Conservation (phyloP, 53 echinoderm and acorn worm species). For the Pentamera pediparva region DNA sequence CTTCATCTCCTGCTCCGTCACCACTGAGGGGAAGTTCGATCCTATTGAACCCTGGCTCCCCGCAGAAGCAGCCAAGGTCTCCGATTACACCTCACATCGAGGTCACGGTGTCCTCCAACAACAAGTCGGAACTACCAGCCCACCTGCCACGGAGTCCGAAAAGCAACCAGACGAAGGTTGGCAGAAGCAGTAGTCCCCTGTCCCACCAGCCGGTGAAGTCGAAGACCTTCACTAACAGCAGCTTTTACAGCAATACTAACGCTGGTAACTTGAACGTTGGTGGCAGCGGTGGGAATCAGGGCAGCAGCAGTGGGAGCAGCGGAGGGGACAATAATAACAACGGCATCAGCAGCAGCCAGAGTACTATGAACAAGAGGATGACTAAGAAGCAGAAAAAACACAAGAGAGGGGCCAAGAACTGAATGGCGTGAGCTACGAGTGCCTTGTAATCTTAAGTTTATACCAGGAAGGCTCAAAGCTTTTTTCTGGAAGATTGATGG, state of each 20-base stretch:
- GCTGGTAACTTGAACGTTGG: constrained; percentile 28
- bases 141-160: not conserved
- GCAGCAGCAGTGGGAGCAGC: constrained; percentile 26
- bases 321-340: constrained; percentile 57
- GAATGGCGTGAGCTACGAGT: not conserved
- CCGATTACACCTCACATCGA: constrained; percentile 21
- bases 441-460: too few species aligned
- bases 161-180: too few species aligned
- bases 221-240: constrained; percentile 73
- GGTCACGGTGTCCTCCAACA: constrained; percentile 21
- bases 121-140: constrained; percentile 28
- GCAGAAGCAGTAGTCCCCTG: constrained; percentile 6
- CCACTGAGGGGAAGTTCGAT: not conserved
- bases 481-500: too few species aligned
- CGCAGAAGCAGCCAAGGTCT: not conserved
- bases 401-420: constrained; percentile 22
- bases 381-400: constrained; percentile 70
- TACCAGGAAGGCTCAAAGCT: too few species aligned
- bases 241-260: constrained; percentile 35
- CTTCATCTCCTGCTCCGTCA: not conserved
- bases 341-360: constrained; percentile 20
- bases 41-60: too few species aligned
- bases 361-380: constrained; percentile 36
- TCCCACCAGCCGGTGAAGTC: constrained; percentile 57
- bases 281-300: constrained; percentile 29